Conservation (phyloP, 2,113 vertebrate genomes). For the Macrotus californicus region DNA sequence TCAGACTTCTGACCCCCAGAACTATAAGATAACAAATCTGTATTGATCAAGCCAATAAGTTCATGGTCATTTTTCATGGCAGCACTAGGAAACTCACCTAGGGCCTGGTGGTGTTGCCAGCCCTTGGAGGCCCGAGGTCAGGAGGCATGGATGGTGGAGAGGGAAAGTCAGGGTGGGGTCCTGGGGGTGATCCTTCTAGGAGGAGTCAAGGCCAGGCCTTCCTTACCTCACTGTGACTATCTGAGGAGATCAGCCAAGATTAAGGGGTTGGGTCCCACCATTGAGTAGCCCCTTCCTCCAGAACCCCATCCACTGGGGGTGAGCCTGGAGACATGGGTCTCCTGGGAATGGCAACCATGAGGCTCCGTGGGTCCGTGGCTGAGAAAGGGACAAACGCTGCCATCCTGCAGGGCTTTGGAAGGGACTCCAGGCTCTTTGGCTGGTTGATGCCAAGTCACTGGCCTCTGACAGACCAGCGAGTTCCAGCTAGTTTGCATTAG, state of each 20-base stretch:
- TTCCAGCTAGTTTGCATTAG: background rate
- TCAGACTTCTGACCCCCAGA: background rate
- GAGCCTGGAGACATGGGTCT: background rate
- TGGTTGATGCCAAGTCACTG: accelerated
- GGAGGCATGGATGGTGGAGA: background rate
- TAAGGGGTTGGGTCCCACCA: background rate
- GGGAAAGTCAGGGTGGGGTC: background rate
- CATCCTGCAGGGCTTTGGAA: background rate
- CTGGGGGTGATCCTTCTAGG: background rate
- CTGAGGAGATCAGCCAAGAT: background rate
- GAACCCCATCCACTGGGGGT: too few species aligned
- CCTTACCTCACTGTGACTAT: background rate
- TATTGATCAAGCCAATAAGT: background rate
- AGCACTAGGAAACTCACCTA: background rate
- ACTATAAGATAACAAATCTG: background rate
- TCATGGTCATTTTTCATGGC: background rate
- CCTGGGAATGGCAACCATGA: background rate
- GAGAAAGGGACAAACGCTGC: background rate
- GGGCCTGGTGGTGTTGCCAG: background rate
- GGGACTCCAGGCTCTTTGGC: background rate
- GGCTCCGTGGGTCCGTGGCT: background rate
- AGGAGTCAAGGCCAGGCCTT: background rate
- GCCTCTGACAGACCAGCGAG: background rate
- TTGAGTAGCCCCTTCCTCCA: background rate
- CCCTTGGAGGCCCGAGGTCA: background rate